Conservation (phyloP, 2,113 vertebrate genomes). For the Lathamus discolor region DNA sequence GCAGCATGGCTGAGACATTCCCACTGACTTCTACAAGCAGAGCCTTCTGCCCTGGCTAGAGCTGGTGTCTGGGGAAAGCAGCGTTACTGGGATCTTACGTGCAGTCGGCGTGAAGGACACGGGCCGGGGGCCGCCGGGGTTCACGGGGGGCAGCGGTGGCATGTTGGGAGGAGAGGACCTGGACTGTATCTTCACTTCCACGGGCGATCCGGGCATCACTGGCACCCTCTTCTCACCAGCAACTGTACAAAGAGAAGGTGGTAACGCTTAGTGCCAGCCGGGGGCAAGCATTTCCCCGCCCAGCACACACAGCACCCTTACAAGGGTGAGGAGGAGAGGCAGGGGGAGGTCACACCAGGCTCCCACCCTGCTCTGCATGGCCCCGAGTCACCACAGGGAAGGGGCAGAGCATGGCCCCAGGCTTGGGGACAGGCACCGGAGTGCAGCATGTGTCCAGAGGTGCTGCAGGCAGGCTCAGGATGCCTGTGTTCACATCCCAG, state of each 20-base stretch:
- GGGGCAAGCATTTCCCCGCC: rapidly evolving
- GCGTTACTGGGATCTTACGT: constrained; percentile 70
- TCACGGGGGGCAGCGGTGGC: constrained; percentile 93
- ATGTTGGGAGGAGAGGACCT: constrained; percentile 92
- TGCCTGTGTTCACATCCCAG: background rate
- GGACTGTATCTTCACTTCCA: constrained; percentile 97
- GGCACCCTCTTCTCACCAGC: constrained; percentile 91
- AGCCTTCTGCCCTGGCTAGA: background rate
- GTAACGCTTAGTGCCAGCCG: background rate
- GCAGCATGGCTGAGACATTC: background rate
- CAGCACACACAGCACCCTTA: background rate
- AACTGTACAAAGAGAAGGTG: constrained; percentile 75
- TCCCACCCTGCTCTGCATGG: rapidly evolving
- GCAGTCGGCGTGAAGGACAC: constrained; percentile 92
- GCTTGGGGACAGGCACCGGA: background rate
- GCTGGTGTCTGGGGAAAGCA: background rate
- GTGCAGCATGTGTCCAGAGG: rapidly evolving
- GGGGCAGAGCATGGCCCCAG: rapidly evolving
- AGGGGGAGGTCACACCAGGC: background rate
- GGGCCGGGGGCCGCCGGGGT: constrained; percentile 88
- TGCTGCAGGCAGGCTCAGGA: background rate
- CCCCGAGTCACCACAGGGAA: rapidly evolving
- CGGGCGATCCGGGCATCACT: constrained; percentile 98
- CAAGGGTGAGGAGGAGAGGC: background rate
- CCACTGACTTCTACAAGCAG: rapidly evolving